Conservation (phyloP, 1,140 invertebrate species). For the Pseudomyrmex cubaensis region DNA sequence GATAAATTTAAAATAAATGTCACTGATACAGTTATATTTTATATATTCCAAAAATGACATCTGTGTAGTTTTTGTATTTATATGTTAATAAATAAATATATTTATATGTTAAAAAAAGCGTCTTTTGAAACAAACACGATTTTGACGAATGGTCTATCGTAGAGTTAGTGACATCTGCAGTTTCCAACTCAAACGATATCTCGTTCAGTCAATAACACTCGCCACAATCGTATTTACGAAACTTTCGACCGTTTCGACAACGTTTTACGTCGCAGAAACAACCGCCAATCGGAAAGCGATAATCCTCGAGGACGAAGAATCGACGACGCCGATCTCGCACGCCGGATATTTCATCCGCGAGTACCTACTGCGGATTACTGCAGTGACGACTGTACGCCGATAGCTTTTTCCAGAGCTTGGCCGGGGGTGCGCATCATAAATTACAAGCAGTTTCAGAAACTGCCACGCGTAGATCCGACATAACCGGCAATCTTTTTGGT, state of each 20-base stretch:
- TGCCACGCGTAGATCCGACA: slow-evolving; percentile 29
- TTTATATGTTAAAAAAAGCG: background rate
- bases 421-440: slow-evolving; percentile 13
- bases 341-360: slow-evolving; percentile 39
- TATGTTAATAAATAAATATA: slow-evolving; percentile 2
- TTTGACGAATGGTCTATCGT: background rate
- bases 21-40: too few relatives aligned
- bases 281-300: slow-evolving; percentile 38
- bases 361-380: slow-evolving; percentile 26
- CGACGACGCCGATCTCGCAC: slow-evolving; percentile 27
- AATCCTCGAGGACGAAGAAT: slow-evolving; percentile 24
- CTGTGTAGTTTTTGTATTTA: background rate
- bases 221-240: slow-evolving; percentile 22
- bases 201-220: slow-evolving; percentile 24
- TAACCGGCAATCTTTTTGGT: slow-evolving; percentile 10
- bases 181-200: slow-evolving; percentile 24
- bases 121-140: background rate
- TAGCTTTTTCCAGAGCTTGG: slow-evolving; percentile 40
- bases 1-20: too few relatives aligned
- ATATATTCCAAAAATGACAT: too few relatives aligned
- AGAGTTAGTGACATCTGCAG: slow-evolving; percentile 1
- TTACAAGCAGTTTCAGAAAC: slow-evolving; percentile 38
- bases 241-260: background rate
- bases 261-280: slow-evolving; percentile 21
- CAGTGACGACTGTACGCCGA: slow-evolving; percentile 11